Evolutionary conservation across 2,113 vertebrate genomes (phyloP).

Genomic region (Eretmochelys imbricata): DNA sequence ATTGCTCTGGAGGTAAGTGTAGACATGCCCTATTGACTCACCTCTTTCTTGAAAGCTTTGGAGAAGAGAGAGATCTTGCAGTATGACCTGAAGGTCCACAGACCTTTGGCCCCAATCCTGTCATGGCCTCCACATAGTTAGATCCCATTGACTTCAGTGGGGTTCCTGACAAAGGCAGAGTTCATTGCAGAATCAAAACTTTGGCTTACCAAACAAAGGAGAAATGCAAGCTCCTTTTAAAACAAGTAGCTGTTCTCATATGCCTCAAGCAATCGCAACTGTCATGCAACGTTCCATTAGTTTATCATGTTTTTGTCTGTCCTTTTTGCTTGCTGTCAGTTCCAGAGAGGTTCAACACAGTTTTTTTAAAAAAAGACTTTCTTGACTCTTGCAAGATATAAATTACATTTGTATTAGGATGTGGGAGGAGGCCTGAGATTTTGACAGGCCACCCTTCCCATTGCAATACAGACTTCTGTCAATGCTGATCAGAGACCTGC

Average conservation of each 20-base stretch:
- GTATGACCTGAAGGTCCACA: neutral
- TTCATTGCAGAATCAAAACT: neutral
- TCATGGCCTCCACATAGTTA: neutral
- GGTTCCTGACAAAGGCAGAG: neutral
- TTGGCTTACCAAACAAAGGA: neutral
- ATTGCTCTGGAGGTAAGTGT: too few relatives aligned
- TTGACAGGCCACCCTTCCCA: neutral
- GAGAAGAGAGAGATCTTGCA: neutral
- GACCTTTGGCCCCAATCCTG: neutral
- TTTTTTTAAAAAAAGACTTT: neutral
- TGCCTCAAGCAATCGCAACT: neutral
- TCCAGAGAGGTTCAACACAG: neutral
- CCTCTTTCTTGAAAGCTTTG: neutral
- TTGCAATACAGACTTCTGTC: neutral
- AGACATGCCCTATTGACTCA: neutral
- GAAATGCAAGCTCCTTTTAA: neutral
- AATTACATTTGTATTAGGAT: neutral
- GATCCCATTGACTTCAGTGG: neutral
- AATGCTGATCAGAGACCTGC: neutral
- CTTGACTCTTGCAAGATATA: neutral
- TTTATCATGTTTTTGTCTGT: neutral
- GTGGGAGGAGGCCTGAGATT: neutral
- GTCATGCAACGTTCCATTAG: neutral
- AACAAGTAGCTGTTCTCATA: neutral
- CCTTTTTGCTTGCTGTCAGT: neutral